Conservation (phyloP, 2,797 vertebrate genomes). For the Botia kubotai region DNA sequence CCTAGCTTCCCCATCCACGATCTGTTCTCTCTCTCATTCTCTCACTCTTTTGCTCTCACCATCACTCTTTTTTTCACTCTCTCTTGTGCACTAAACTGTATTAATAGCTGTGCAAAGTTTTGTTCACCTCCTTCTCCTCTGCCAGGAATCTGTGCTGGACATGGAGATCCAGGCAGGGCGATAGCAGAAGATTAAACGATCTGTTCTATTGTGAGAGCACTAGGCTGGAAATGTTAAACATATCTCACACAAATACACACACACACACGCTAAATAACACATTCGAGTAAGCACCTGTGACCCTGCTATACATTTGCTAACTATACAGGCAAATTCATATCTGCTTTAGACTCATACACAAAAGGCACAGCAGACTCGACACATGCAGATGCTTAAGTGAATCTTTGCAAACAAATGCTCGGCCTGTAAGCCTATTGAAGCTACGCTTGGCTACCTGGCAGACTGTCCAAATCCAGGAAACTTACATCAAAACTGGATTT, state of each 20-base stretch:
- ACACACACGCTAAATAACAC: constrained; percentile 35
- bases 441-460: constrained; percentile 16
- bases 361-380: constrained; percentile 9
- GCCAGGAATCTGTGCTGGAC: constrained; percentile 56
- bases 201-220: constrained; percentile 54
- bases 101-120: constrained; percentile 55
- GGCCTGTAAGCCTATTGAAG: constrained; percentile 27
- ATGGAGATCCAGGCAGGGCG: constrained; percentile 52
- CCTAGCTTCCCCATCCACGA: constrained; percentile 64
- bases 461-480: constrained; percentile 29
- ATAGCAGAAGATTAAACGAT: constrained; percentile 54
- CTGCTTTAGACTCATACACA: constrained; percentile 27
- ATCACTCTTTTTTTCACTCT: constrained; percentile 26
- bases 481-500: constrained; percentile 34
- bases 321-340: constrained; percentile 6
- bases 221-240: constrained; percentile 60
- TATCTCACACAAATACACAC: constrained; percentile 46
- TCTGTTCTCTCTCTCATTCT: constrained; percentile 32
- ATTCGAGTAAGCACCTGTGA: constrained; percentile 14
- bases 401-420: constrained; percentile 37
- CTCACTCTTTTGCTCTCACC: constrained; percentile 21
- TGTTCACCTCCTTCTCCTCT: constrained; percentile 46
- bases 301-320: constrained; percentile 25
- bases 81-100: constrained; percentile 41
- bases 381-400: constrained; percentile 24